These are phyloP conservation scores for Rhinolophus sinicus DNA, from an alignment of 2,113 vertebrate genomes.

Conservation along the genomic window DNA sequence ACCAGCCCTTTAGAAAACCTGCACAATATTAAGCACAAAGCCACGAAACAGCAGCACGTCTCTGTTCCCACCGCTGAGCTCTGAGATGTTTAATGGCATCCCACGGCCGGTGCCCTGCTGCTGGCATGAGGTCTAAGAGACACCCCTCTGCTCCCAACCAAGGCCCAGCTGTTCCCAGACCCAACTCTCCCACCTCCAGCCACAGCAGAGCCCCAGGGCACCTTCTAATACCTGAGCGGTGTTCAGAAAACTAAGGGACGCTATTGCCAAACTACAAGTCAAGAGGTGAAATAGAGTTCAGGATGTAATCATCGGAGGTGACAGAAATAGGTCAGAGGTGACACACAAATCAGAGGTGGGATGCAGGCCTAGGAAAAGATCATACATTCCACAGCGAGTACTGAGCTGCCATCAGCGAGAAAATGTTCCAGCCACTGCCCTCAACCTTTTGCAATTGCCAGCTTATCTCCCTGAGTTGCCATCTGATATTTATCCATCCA, in stretches of 20 bases:
- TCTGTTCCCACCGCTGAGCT: fast-evolving
- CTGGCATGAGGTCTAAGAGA: neutral
- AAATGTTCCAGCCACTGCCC: neutral
- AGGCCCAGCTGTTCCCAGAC: neutral
- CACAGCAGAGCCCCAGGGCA: neutral
- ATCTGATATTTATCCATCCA: neutral
- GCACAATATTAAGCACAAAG: neutral
- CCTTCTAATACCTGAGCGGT: neutral
- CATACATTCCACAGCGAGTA: neutral
- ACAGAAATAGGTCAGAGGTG: neutral
- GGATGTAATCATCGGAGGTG: neutral
- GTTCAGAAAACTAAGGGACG: neutral
- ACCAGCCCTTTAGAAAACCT: neutral
- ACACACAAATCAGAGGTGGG: neutral
- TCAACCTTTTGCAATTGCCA: neutral
- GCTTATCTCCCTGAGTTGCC: neutral
- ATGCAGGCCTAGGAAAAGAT: neutral
- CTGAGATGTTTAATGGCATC: neutral
- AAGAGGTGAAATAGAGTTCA: neutral
- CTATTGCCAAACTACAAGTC: neutral
- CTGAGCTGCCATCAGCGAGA: neutral
- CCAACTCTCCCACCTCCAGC: neutral
- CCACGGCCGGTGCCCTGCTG: neutral
- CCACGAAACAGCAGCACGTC: neutral
- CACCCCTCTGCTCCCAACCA: neutral